Base-by-base conservation (phyloP, 2,888 invertebrate species). In the Tenthredo livida region DNA sequence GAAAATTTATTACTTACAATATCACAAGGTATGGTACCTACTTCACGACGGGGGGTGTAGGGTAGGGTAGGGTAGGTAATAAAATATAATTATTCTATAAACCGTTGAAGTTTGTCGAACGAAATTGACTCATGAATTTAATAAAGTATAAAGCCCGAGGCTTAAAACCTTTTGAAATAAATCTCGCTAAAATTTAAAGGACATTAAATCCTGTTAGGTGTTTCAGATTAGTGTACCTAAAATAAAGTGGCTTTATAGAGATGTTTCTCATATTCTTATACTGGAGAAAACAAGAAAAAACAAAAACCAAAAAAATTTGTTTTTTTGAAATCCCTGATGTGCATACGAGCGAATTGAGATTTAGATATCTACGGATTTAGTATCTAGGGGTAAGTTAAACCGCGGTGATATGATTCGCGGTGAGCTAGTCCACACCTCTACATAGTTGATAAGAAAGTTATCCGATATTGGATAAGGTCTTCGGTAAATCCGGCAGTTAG, bases 361-460 rank as follows among this genome's bases (percentile, higher is more conserved):
- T n/a, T 1, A 65, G 12, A 6, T 4, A 33, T 33, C 33, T 17
- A 33, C 33, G 17, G 6, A 2, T 58, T 58, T 12, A 12, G 29
- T 12, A 65, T 65, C 29, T 29, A 65, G 12, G 61, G 61, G 61
- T 67, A 50, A 6, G 4, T 33, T n/a, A 54, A 54, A 54, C 54
- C n/a, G 25, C 17, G 6, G 21, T 43, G 43, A 73, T 73, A 43
- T 73, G 73, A 40, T 40, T 73, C 15, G 67, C 88, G 87, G 87
- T 77, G n/a, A 40, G n/a, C 61, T 29, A 37, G 37, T 40, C 70
- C 29, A 40, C 5, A 0, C 10, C 72, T 9, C n/a, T n/a, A n/a
- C n/a, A n/a, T n/a, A 89, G 88, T 90, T 89, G 90, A 90, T 91
- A 91, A 90, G 90, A 90, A 90, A 89, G 90, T 90, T 91, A 91